Base-by-base conservation (phyloP, 1,140 invertebrate genomes). In the Sarcophaga peregrina region DNA sequence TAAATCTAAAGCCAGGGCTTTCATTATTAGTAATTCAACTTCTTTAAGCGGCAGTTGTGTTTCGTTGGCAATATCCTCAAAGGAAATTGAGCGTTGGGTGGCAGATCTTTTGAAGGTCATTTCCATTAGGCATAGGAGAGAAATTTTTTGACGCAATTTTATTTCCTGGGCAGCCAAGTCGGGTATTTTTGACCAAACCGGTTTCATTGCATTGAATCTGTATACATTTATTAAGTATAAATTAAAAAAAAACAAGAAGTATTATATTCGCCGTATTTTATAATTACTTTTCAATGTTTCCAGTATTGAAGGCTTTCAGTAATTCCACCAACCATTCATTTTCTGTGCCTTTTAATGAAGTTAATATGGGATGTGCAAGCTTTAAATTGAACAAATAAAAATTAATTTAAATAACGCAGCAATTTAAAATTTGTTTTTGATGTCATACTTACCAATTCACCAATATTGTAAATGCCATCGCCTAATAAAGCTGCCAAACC, bases 1-100 rank as follows among this genome's bases (percentile, higher is more conserved):
- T 0, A 99, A 92, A 73, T 96, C 96, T 85, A 99, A 94, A n/a
- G 97, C 96, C 46, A 99, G 90, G 0, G 98, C 98, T 91, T 99
- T 98, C 98, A 99, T 99, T 3, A 99, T 96, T 11, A 99, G 92
- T 83, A 98, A 92, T 90, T 99, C 98, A 25, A 99, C 97, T 91
- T 98, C 95, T 74, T 94, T 94, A 11, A 95, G 90, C 0, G 95
- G 95, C 84, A 99, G 91, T 86, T 95, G 93, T 9, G 97, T 97
- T 90, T 96, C 96, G 81, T 93, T 91, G 0, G 98, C 94, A 83
- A 99, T 99, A 91, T 99, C 98, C 10, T 92, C 91, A 91, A 99
- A 99, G 0, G 96, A 95, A 74, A 99, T 91, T 86, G 97, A 94
- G 75, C 95, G 91, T 87, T 95, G 93, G 17, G 94, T 93, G 1